Evolutionary conservation across 2,113 vertebrate genomes (phyloP), one percentile per base, ranked within the genome.

Genomic region (Myotis lucifugus): DNA sequence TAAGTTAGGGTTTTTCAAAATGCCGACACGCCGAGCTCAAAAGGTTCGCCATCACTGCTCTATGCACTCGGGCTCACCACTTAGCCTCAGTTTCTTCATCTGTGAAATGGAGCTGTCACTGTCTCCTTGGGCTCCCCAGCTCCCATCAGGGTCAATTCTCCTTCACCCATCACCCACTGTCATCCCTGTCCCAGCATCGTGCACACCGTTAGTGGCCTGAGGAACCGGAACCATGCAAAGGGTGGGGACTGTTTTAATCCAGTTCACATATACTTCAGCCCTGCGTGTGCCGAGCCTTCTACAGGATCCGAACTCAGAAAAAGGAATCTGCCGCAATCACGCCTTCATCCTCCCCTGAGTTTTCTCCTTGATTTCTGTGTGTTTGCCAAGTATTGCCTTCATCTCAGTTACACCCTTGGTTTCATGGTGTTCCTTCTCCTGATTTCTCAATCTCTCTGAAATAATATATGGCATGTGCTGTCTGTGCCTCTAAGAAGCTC

Each of bases 1-100:
- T 37, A 37, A 37, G 37, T 37, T 37, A 37, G 37, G 37, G 37
- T 37, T 37, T 37, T 37, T 37, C 37, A 37, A 37, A 37, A 37
- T 37, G 37, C 37, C 4, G 37, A 4, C 37, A 37, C 37, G 4
- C 37, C 37, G 4, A 37, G 37, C 37, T 37, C 37, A 37, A 37
- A 37, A 37, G 37, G 37, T 37, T 37, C 37, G 37, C 37, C 37
- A 4, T 37, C 37, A 37, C 37, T 59, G 10, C 25, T 37, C 2
- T n/a, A 0, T 67, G 5, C 0, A 13, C 40, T 32, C 42, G 19
- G 8, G 6, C 7, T 76, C 34, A 46, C 17, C 13, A 17, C 48
- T 73, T 18, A 46, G 59, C 40, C 15, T 89, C 37, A 48, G 50
- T 73, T 74, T 96, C 37, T 78, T 14, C 1, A 15, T 21, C 69